Evolutionary conservation across 2,113 vertebrate species (phyloP).

Genomic region (Corydoras maculifer): DNA sequence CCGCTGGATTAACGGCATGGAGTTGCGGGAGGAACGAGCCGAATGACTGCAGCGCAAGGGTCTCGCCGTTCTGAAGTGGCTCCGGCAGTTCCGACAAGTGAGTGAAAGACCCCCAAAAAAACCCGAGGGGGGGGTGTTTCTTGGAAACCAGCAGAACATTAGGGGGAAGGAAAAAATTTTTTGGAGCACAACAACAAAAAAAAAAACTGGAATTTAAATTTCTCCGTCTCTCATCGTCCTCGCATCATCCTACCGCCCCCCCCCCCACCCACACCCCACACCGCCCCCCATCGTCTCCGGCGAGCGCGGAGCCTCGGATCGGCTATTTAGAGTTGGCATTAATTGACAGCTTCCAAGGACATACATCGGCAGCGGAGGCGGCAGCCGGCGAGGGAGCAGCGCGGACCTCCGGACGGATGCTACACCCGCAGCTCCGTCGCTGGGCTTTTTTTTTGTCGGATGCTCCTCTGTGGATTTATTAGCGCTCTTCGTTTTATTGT

Average conservation of each 20-base stretch:
- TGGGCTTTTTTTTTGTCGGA: conserved; percentile 41
- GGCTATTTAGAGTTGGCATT: conserved; percentile 61
- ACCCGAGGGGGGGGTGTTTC: conserved; percentile 26
- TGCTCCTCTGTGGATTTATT: conserved; percentile 60
- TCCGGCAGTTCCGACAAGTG: conserved; percentile 51
- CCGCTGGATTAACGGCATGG: conserved; percentile 34
- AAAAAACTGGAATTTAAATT: conserved; percentile 62
- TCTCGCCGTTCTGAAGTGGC: conserved; percentile 45
- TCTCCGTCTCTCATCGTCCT: conserved; percentile 31
- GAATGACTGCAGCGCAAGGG: conserved; percentile 55
- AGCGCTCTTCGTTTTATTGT: conserved; percentile 64
- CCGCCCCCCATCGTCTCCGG: conserved; percentile 46
- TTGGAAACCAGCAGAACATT: conserved; percentile 45
- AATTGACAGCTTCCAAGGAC: conserved; percentile 81
- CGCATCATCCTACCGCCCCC: conserved; percentile 5
- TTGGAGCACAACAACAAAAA: conserved; percentile 52
- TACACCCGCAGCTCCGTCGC: conserved; percentile 47
- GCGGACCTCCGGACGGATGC: conserved; percentile 70
- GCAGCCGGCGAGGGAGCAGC: conserved; percentile 61
- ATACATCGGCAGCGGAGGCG: conserved; percentile 62
- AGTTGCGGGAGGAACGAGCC: conserved; percentile 57
- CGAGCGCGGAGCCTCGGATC: conserved; percentile 65
- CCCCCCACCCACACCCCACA: neutral
- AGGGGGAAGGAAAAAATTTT: conserved; percentile 54
- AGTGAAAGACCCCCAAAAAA: conserved; percentile 41